Base-by-base conservation (phyloP, 2,113 vertebrate species). In the Athene noctua region DNA sequence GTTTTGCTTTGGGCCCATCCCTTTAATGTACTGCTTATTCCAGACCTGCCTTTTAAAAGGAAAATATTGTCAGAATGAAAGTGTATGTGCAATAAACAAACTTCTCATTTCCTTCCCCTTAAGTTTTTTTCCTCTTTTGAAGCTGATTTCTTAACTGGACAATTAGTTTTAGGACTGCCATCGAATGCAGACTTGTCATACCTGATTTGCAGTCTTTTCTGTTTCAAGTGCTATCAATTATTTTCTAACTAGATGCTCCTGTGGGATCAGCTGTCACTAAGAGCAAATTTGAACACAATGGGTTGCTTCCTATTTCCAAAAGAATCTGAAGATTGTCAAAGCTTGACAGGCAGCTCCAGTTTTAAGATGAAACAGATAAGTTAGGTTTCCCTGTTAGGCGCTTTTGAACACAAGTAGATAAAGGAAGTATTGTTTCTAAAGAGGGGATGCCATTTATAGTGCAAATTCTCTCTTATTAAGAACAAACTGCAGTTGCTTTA, bases 251-350 rank as follows among this genome's bases (percentile, higher is more conserved):
- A 77, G 94, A 63, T 51, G 74, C 92, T 96, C 96, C 92, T 54
- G 83, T 94, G 92, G 94, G 96, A 97, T 97, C 93, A 94, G 92
- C 96, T 96, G 95, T 97, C 97, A 96, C 92, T 94, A 95, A 94
- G 93, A 96, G 95, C 85, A 83, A 90, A 92, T 96, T 95, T 82
- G 91, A 97, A 87, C 94, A 96, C 97, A 97, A 97, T 97, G 73
- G 94, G 93, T 90, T 96, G 92, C 95, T 98, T 98, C 98, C 97
- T 97, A 91, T 96, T 97, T 95, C 94, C 87, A 95, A 89, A 97
- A 95, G 96, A 91, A 94, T 95, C 86, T 88, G 94, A 97, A 67
- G 94, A 93, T 94, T 93, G 96, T 96, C 63, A 93, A 80, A 83
- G 91, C 55, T 93, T 95, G 97, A 95, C 91, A 75, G 96, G 84